Conservation (phyloP, 2,797 vertebrate species). For the Lerista edwardsae region DNA sequence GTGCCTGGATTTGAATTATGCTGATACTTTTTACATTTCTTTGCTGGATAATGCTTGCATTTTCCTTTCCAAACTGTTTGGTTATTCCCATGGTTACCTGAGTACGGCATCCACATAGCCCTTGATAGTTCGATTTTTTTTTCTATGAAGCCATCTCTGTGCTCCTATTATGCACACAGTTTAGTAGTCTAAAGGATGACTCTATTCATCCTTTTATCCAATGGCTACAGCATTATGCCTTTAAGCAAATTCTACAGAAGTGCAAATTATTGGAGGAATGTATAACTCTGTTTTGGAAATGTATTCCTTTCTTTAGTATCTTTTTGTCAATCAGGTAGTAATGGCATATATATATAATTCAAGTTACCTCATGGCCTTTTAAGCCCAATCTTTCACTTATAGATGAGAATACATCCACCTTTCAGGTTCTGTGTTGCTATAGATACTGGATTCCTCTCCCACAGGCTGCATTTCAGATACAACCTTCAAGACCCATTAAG, state of each 20-base stretch:
- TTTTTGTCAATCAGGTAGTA: slow-evolving; percentile 27
- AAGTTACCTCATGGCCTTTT: slow-evolving; percentile 10
- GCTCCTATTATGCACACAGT: not conserved
- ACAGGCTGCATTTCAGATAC: slow-evolving; percentile 32
- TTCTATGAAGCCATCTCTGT: not conserved
- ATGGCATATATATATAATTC: slow-evolving; percentile 14
- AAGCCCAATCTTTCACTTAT: not conserved
- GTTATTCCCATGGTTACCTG: not conserved
- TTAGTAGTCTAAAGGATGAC: not conserved
- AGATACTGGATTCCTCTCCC: slow-evolving; percentile 34
- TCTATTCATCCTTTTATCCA: not conserved
- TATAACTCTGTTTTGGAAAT: not conserved
- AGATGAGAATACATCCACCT: slow-evolving; percentile 12
- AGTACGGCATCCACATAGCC: not conserved
- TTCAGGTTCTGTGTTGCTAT: slow-evolving; percentile 32
- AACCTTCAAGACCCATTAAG: slow-evolving; percentile 54
- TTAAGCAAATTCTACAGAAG: not conserved
- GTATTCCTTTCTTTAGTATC: not conserved
- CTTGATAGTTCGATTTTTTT: too few species aligned
- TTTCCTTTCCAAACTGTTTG: not conserved
- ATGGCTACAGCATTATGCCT: not conserved
- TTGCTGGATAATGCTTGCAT: not conserved
- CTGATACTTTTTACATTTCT: not conserved
- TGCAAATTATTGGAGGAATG: not conserved
- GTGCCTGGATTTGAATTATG: not conserved